Percentiles rank a stretch among this genome's conserved stretches.
phyloP scores from a whole-genome alignment of 1,140 invertebrate genomes.

The silkworm (Bombyx mori) region DNA sequence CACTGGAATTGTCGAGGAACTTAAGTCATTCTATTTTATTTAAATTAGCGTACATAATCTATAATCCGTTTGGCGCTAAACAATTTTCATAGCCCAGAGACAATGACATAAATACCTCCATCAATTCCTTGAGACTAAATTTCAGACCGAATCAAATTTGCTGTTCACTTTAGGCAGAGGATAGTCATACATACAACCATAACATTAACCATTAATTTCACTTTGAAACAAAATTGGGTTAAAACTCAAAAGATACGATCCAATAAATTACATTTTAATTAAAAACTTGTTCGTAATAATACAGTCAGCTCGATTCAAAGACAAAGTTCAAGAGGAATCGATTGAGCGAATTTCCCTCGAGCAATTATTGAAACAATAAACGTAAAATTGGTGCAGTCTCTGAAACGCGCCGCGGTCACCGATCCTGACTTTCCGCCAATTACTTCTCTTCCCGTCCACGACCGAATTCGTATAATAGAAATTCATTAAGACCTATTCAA shows the following conservation, averaged over 20 bases:
- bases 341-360: slow-evolving; percentile 36
- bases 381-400: slow-evolving; percentile 45
- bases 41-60: too few relatives aligned
- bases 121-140: background rate
- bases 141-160: background rate
- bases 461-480: slow-evolving; percentile 48
- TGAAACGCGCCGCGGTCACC: slow-evolving; percentile 34
- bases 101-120: too few relatives aligned
- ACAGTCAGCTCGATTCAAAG: slow-evolving; percentile 5
- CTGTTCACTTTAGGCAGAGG: background rate
- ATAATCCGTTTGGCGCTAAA: too few relatives aligned
- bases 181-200: too few relatives aligned
- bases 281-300: too few relatives aligned
- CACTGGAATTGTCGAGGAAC: too few relatives aligned
- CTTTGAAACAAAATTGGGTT: too few relatives aligned
- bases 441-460: slow-evolving; percentile 42
- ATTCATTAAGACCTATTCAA: slow-evolving; percentile 63
- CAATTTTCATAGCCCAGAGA: too few relatives aligned
- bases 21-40: too few relatives aligned
- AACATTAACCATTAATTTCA: too few relatives aligned
- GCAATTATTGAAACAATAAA: slow-evolving; percentile 65
- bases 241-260: too few relatives aligned
- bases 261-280: too few relatives aligned
- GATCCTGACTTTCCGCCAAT: slow-evolving; percentile 49
- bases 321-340: slow-evolving; percentile 31